phyloP scores from a whole-genome alignment of 2,797 vertebrate genomes.

The Onychomys arenicola region DNA sequence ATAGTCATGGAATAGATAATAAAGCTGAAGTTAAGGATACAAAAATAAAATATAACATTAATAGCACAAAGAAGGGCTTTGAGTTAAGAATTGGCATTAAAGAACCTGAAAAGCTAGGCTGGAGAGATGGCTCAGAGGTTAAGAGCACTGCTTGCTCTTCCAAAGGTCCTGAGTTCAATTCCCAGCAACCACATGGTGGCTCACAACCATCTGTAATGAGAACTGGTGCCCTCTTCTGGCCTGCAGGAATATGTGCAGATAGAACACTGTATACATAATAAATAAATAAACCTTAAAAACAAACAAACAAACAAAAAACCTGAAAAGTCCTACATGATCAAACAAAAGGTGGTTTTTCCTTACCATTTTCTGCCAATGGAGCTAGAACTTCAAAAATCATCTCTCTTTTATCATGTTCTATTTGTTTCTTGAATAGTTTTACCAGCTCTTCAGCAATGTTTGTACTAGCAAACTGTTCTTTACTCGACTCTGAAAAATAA shows the following conservation, averaged over 20 bases:
- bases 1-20: neutral
- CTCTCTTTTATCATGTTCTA: constrained; percentile 98
- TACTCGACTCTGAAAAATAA: constrained; percentile 90
- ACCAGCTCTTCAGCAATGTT: constrained; percentile 97
- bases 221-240: too few relatives aligned
- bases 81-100: constrained; percentile 40
- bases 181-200: too few relatives aligned
- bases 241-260: too few relatives aligned
- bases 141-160: too few relatives aligned
- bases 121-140: too few relatives aligned
- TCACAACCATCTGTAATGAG: too few relatives aligned
- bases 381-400: constrained; percentile 99
- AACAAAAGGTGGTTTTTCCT: constrained; percentile 70
- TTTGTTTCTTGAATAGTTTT: constrained; percentile 96
- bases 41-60: constrained; percentile 51
- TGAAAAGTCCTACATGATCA: neutral
- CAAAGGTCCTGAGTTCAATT: too few relatives aligned
- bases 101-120: neutral
- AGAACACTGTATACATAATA: too few relatives aligned
- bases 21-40: neutral
- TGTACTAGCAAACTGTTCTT: constrained; percentile 98
- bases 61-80: neutral
- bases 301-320: too few relatives aligned
- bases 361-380: constrained; percentile 99
- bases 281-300: too few relatives aligned